These are phyloP conservation scores for Chlamydotis undulata DNA, from an alignment of 2,113 vertebrate genomes.

Conservation along the genomic window DNA sequence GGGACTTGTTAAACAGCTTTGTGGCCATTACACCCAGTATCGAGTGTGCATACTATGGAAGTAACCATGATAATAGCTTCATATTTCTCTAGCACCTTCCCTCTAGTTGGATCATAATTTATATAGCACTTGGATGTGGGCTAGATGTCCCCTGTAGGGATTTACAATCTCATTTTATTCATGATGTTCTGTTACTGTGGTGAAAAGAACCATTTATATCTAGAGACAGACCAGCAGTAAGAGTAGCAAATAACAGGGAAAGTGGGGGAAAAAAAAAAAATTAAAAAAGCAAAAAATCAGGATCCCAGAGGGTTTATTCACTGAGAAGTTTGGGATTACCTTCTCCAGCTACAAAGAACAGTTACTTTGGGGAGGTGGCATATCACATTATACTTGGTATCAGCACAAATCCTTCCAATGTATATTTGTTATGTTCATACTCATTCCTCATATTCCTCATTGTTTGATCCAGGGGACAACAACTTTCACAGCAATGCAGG, in stretches of 20 bases:
- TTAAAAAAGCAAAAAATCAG: not conserved
- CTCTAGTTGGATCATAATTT: constrained; percentile 16
- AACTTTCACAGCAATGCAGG: not conserved
- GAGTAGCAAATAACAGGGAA: not conserved
- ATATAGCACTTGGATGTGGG: not conserved
- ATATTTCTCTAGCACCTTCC: not conserved
- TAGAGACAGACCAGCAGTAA: not conserved
- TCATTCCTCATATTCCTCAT: not conserved
- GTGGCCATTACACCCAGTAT: not conserved
- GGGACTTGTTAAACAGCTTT: not conserved
- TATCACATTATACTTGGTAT: accelerated
- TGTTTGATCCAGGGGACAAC: not conserved
- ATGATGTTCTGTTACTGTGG: not conserved
- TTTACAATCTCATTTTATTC: constrained; percentile 33
- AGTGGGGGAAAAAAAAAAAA: not conserved
- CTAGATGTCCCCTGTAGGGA: not conserved
- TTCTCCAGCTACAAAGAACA: not conserved
- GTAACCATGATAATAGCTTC: not conserved
- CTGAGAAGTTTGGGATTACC: not conserved
- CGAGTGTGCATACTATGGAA: not conserved
- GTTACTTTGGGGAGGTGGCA: not conserved
- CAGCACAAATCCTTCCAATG: not conserved
- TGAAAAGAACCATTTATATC: not conserved
- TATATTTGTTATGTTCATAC: not conserved
- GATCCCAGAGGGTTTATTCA: not conserved